Conservation (phyloP, 2,797 vertebrate genomes). For the Lycodopsis pacificus region DNA sequence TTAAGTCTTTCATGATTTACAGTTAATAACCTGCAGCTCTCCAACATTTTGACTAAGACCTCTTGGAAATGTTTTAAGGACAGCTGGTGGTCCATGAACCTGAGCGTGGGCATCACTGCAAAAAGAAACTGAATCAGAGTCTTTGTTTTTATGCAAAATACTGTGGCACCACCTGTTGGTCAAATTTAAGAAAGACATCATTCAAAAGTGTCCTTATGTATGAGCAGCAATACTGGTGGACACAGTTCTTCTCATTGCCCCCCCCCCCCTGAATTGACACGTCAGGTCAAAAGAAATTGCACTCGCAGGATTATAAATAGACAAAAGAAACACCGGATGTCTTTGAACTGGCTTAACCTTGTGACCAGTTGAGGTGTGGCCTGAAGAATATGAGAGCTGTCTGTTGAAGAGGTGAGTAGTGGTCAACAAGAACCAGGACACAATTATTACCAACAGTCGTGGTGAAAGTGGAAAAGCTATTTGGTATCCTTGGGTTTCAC, state of each 20-base stretch:
- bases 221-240: neutral
- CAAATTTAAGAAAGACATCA: neutral
- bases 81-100: slow-evolving; percentile 21
- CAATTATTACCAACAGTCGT: slow-evolving; percentile 9
- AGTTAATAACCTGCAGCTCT: neutral
- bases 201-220: neutral
- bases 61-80: slow-evolving; percentile 22
- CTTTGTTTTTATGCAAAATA: slow-evolving; percentile 28
- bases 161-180: slow-evolving; percentile 66
- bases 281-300: slow-evolving; percentile 9
- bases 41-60: neutral
- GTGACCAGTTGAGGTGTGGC: neutral
- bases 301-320: neutral
- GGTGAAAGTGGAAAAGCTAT: neutral
- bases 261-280: neutral
- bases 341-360: slow-evolving; percentile 1
- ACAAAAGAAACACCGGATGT: neutral
- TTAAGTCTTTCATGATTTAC: neutral
- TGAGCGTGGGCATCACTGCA: neutral
- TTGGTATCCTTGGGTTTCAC: neutral
- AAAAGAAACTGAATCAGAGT: slow-evolving; percentile 9
- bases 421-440: slow-evolving; percentile 14
- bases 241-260: neutral
- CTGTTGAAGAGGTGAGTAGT: neutral
- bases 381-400: neutral